Evolutionary conservation across 1,140 invertebrate genomes (phyloP), one percentile per base, ranked within the genome.

Genomic region (Euura saliciscinereae): DNA sequence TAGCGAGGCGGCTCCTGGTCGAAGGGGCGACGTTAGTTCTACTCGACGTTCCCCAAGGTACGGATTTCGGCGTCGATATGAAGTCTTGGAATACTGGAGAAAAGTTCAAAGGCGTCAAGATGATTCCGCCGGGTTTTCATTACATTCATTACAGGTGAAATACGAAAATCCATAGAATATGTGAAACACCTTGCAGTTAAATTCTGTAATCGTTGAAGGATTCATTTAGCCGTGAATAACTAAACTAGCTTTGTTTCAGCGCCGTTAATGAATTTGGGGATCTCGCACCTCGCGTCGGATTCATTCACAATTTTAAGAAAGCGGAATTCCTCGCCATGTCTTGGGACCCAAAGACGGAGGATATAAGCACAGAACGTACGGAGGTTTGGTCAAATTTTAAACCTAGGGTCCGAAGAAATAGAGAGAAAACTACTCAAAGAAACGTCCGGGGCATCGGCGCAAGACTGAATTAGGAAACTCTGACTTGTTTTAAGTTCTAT

Each of bases 91-190:
- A 92, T 75, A 95, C 95, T n/a, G 97, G 94, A 4, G 92, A 94
- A 74, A 95, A 95, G 83, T 99, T 99, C 85, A 92, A 94, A 74
- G 98, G 98, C 11, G 91, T 99, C 51, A 99, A 99, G 91, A 98
- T 99, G 97, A 99, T 99, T 76, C 98, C 98, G 2, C 96, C 97
- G 11, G 98, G 98, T 28, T 86, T 99, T 71, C 98, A 99, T 88
- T 99, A 95, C 83, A 89, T 99, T 6, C 96, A 97, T 87, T 98
- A 95, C 83, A 97, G 96, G 86, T 87, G 28, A 79, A 73, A 46
- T 46, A 45, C 66, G 70, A 43, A 42, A 68, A 43, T 51, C 65
- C 4, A 43, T n/a, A 44, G 68, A 68, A 5, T 59, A 11, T 5
- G 72, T 72, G 46, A 73, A 10, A 64, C 13, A 42, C 65, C 1